A percentile compares a stretch with the other conserved stretches of the same genome.
Evolutionary conservation across 1,140 invertebrate species (phyloP).

Genomic region (Drosophila elegans): DNA sequence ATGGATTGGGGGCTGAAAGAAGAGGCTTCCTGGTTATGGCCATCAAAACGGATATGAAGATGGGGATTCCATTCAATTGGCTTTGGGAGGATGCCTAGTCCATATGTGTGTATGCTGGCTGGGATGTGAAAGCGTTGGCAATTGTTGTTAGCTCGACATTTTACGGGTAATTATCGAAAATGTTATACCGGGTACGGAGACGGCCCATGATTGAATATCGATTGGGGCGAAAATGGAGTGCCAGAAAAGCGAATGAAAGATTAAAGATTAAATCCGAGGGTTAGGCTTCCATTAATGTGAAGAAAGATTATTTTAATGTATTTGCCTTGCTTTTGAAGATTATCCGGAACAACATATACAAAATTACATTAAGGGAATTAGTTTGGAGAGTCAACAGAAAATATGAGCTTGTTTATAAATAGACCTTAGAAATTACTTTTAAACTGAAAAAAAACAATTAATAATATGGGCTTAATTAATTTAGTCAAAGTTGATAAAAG

Average conservation of each 20-base stretch:
- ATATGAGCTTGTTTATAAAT: no score
- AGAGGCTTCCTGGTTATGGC: constrained; percentile 41
- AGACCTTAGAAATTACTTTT: background rate
- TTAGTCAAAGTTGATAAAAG: no score
- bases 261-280: constrained; percentile 22
- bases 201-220: constrained; percentile 38
- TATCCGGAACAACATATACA: background rate
- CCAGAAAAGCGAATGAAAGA: constrained; percentile 19
- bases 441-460: background rate
- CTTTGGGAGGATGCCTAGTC: constrained; percentile 18
- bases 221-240: constrained; percentile 9
- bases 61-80: constrained; percentile 69
- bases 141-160: constrained; percentile 55
- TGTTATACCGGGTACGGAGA: constrained; percentile 8
- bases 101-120: constrained; percentile 16
- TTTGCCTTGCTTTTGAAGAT: background rate
- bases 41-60: constrained; percentile 65
- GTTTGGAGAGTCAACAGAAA: no score
- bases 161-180: constrained; percentile 74
- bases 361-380: background rate
- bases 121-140: constrained; percentile 29
- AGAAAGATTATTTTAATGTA: constrained; percentile 8
- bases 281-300: background rate
- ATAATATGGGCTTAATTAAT: no score
- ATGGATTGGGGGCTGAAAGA: constrained; percentile 29